A percentile compares a stretch with the other conserved stretches of the same genome.
These are phyloP conservation scores for Euzetes globulus DNA, from an alignment of 2,888 invertebrate genomes.

Conservation along the genomic window DNA sequence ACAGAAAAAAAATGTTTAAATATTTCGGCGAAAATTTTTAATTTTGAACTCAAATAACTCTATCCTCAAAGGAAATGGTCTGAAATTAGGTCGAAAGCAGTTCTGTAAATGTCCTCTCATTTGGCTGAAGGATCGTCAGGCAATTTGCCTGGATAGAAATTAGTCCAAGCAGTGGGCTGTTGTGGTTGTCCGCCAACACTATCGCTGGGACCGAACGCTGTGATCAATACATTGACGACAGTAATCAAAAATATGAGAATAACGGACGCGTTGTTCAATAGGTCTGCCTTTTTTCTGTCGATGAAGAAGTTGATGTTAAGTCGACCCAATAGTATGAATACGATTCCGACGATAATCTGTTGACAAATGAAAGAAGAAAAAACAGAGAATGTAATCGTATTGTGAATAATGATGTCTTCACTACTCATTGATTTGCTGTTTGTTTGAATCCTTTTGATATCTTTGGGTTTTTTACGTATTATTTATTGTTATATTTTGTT, in stretches of 20 bases:
- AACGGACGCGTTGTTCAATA: slow-evolving; percentile 41
- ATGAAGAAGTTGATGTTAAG: slow-evolving; percentile 41
- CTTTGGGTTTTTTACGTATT: background rate
- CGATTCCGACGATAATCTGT: slow-evolving; percentile 41
- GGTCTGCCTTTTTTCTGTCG: slow-evolving; percentile 41
- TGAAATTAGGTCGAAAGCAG: background rate
- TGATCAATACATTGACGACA: slow-evolving; percentile 41
- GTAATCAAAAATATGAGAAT: slow-evolving; percentile 42
- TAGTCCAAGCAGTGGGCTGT: slow-evolving; percentile 12
- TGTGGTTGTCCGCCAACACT: background rate
- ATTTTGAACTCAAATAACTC: background rate
- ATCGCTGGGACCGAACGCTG: slow-evolving; percentile 40
- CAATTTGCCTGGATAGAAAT: slow-evolving; percentile 18
- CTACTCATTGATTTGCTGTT: background rate
- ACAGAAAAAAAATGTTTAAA: too few species aligned
- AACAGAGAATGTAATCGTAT: background rate
- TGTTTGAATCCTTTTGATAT: background rate
- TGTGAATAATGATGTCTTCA: background rate
- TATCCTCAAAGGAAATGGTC: background rate
- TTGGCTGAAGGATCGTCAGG: background rate
- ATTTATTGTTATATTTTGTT: background rate
- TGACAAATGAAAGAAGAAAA: slow-evolving; percentile 25
- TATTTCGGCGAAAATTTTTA: background rate
- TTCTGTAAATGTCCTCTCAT: background rate
- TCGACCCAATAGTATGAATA: slow-evolving; percentile 42